These are phyloP conservation scores for Lasioglossum villosulum DNA, from an alignment of 2,888 invertebrate species.

Conservation along the genomic window DNA sequence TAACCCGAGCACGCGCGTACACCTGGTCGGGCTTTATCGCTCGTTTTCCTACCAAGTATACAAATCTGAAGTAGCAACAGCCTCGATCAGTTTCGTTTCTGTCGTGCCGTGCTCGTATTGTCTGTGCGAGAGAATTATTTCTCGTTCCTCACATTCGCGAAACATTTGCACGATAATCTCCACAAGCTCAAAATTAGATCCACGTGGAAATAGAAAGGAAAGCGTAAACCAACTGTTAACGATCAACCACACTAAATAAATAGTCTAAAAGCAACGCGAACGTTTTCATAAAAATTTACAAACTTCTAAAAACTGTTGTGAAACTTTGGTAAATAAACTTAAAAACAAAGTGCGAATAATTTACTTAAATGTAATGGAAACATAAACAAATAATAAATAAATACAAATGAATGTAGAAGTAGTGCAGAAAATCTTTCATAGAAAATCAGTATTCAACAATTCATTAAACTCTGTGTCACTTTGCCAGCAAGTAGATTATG, in stretches of 20 bases:
- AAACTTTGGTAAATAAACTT: neutral
- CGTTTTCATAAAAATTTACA: neutral
- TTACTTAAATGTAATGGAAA: neutral
- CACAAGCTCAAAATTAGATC: neutral
- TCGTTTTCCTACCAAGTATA: neutral
- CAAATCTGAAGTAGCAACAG: neutral
- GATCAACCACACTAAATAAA: neutral
- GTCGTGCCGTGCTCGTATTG: neutral
- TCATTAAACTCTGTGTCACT: neutral
- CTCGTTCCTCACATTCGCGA: neutral
- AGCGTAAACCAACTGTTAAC: neutral
- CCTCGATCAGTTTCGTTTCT: neutral
- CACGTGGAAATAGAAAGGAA: neutral
- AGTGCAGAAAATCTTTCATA: neutral
- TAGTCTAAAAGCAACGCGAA: neutral
- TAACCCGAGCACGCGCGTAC: constrained; percentile 10
- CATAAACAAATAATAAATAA: too few species aligned
- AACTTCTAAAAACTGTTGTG: neutral
- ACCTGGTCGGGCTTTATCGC: neutral
- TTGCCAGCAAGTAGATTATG: neutral
- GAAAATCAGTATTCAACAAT: neutral
- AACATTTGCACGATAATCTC: neutral
- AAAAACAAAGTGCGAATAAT: neutral
- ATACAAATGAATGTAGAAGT: neutral
- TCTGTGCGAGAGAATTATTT: neutral